Evolutionary conservation across 2,888 invertebrate genomes (phyloP).

Genomic region (Nemotelus pantherinus): DNA sequence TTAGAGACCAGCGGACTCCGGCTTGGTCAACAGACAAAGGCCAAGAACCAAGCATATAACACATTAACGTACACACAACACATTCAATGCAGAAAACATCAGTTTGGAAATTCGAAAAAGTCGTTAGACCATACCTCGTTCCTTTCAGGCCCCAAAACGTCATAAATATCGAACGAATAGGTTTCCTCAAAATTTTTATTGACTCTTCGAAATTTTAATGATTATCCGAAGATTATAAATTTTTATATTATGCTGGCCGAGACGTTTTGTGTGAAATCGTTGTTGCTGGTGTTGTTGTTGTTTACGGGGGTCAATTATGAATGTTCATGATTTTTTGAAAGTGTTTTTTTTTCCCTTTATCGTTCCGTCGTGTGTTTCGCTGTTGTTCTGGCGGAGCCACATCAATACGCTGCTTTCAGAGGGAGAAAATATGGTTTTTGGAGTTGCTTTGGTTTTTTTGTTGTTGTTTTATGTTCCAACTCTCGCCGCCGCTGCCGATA

Average conservation of each 20-base stretch:
- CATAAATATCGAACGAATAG: conserved; percentile 46
- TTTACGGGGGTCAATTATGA: conserved; percentile 12
- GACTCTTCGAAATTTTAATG: conserved; percentile 50
- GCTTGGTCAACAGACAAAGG: too few relatives aligned
- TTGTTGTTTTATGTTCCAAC: neutral
- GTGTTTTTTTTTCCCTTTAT: neutral
- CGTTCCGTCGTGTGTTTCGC: neutral
- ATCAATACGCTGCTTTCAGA: neutral
- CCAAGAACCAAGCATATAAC: too few relatives aligned
- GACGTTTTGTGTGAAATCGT: conserved; percentile 30
- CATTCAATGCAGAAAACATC: neutral
- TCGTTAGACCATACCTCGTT: conserved; percentile 25
- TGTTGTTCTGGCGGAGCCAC: neutral
- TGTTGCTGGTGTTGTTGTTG: conserved; percentile 39
- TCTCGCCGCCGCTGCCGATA: neutral
- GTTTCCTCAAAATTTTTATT: conserved; percentile 48
- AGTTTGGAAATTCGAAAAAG: conserved; percentile 20
- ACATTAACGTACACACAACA: too few relatives aligned
- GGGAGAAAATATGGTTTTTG: conserved; percentile 22
- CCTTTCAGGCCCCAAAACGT: neutral
- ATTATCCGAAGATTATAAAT: conserved; percentile 49
- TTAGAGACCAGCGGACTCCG: too few relatives aligned
- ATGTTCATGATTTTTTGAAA: conserved; percentile 6
- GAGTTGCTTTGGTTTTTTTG: neutral
- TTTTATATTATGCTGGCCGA: conserved; percentile 46